Evolutionary conservation across 2,888 invertebrate species (phyloP), one percentile per base, ranked within the genome.

Genomic region (Drosophila macrothrix): DNA sequence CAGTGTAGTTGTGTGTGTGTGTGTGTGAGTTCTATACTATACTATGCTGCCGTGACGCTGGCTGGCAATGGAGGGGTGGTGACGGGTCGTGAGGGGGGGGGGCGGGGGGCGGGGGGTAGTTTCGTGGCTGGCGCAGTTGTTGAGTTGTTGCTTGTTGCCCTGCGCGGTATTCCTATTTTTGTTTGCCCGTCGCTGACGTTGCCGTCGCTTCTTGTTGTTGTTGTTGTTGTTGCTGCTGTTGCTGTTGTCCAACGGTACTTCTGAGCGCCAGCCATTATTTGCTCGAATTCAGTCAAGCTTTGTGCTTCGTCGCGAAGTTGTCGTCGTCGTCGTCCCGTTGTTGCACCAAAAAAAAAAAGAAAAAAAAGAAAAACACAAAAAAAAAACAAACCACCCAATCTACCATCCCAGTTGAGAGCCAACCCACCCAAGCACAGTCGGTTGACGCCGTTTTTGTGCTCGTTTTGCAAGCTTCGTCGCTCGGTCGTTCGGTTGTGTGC

Each of bases 251-350:
- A 85, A 90, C 90, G 85, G 85, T 85, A 90, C 85, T 90, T 85
- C 80, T 90, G 90, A 85, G 90, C 85, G 85, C 83, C 75, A 83
- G 67, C 75, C 69, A 73, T 73, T 84, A 84, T 82, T 84, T 84
- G 87, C 84, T 86, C 75, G 78, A 84, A 85, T 88, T 87, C 87
- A 87, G 89, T 87, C 90, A 87, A 90, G 90, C 87, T 87, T 87
- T 89, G 90, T 86, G 84, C 87, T 80, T 88, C 89, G 88, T 88
- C 88, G 90, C 88, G 88, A 85, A 88, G 90, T 90, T 88, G 69
- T 85, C 55, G 67, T 39, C 49, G 65, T 61, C 62, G 59, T 61
- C 73, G 76, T 82, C 67, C 70, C 71, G 70, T 78, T 73, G 65
- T 78, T 78, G 78, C 84, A 79, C 68, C 68, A 66, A 66, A 71